phyloP scores from a whole-genome alignment of 2,888 invertebrate genomes.

The Habrosyne pyritoides region DNA sequence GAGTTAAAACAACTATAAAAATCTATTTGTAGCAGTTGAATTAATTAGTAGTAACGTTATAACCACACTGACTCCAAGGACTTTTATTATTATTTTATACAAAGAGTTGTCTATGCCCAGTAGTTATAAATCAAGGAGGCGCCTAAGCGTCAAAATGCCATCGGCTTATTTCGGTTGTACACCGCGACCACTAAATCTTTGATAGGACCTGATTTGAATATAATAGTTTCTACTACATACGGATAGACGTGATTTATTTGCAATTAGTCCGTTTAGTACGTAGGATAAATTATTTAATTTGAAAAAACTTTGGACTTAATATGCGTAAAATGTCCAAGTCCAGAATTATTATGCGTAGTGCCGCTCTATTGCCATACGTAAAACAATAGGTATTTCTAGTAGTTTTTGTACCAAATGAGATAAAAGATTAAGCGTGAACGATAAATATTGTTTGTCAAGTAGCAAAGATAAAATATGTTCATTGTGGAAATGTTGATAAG shows the following conservation, averaged over 20 bases:
- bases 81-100: background rate
- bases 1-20: no score
- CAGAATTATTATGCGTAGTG: background rate
- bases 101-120: background rate
- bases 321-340: no score
- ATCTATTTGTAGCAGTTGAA: background rate
- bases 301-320: background rate
- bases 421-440: background rate
- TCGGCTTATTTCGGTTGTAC: background rate
- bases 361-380: background rate
- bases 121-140: conserved; percentile 1
- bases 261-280: background rate
- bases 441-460: background rate
- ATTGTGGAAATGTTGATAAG: no score
- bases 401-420: background rate
- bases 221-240: conserved; percentile 21
- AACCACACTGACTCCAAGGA: background rate
- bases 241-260: background rate
- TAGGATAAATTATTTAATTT: background rate
- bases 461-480: background rate
- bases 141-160: background rate
- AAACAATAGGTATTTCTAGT: background rate
- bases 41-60: background rate
- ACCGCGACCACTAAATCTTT: conserved; percentile 40
- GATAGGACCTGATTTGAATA: conserved; percentile 51